Base-by-base conservation (phyloP, 2,888 invertebrate genomes). In the Meta bourneti region DNA sequence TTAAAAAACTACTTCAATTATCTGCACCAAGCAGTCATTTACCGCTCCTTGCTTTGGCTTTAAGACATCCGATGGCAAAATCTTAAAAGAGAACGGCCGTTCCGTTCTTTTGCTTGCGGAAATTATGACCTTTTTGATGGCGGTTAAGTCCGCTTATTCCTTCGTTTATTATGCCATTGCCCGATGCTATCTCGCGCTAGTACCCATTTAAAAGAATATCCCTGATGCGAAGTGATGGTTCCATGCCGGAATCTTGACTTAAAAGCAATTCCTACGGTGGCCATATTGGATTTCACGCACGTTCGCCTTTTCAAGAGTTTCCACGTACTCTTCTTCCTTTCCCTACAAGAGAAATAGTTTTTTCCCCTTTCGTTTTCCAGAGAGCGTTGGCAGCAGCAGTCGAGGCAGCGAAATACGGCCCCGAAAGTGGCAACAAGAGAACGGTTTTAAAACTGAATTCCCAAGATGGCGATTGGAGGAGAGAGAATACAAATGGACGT, bases 371-470 rank as follows among this genome's bases (percentile, higher is more conserved):
- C 71, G 51, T 70, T 72, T 83, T 49, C 19, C 5, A 16, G 16
- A 61, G 16, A 61, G 61, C 61, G 61, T 61, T 61, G 61, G 61
- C 61, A 61, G 8, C 61, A 5, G 61, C 61, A 16, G 61, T 16
- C 34, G 19, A 34, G 19, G 48, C 49, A 49, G 72, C 48, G 79
- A 80, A 79, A 81, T 88, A 52, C 88, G 20, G 79, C 72, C 34
- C 69, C 81, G 74, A 88, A 88, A 88, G 81, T 81, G 88, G 81
- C 74, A 88, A 88, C 81, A 88, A 52, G 88, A 88, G 88, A 88
- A 88, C 87, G 87, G 87, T 81, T 81, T 88, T 81, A 88, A 88
- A 88, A 88, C 75, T 80, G 88, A 88, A 75, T 88, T 88, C 81
- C 81, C 88, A 49, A 69, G 88, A 61, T 48, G 80, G 75, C 81